Base-by-base conservation (phyloP, 2,113 vertebrate species). In the Setophaga coronata region DNA sequence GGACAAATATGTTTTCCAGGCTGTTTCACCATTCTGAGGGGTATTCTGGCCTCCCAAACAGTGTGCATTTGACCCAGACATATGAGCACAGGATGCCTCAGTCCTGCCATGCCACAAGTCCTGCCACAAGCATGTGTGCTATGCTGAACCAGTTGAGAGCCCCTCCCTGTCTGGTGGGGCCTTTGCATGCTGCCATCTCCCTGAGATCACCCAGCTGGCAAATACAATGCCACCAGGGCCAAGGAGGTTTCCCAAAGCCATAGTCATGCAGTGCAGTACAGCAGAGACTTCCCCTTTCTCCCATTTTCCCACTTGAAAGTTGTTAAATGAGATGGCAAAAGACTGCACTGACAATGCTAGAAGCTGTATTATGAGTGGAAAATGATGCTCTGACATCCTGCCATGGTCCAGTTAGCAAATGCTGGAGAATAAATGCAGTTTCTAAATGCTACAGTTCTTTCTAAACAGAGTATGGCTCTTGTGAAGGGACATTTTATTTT, bases 101-200 rank as follows among this genome's bases (percentile, higher is more conserved):
- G 51, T 50, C 47, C 78, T 91, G 18, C 69, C 26, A 21, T 51
- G 20, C 31, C 64, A 33, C 54, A 62, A 38, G 31, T 14, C 1
- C 12, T 12, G 8, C 7, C 3, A 36, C 20, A 73, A 82, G 43
- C 2, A 3, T 5, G 3, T 66, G 18, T 73, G 19, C 33, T 48
- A 9, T 5, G 18, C 10, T 67, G 17, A 28, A 24, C 14, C 47
- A 73, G 31, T 9, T 78, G 60, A 78, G 65, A 92, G 47, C 6
- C 6, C 8, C 6, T 76, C 17, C 5, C 13, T 56, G 10, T 19
- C 24, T 61, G 42, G 8, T 31, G 43, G 19, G 33, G 8, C 10
- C 14, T 33, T 91, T 8, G 3, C 1, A 0, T 34, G 13, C 40
- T 86, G 26, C 7, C 0, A 0, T n/a, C 12, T 78, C 2, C 12